A percentile compares a stretch with the other conserved stretches of the same genome.
phyloP scores from a whole-genome alignment of 1,140 invertebrate species.

The Caenorhabditis latens region DNA sequence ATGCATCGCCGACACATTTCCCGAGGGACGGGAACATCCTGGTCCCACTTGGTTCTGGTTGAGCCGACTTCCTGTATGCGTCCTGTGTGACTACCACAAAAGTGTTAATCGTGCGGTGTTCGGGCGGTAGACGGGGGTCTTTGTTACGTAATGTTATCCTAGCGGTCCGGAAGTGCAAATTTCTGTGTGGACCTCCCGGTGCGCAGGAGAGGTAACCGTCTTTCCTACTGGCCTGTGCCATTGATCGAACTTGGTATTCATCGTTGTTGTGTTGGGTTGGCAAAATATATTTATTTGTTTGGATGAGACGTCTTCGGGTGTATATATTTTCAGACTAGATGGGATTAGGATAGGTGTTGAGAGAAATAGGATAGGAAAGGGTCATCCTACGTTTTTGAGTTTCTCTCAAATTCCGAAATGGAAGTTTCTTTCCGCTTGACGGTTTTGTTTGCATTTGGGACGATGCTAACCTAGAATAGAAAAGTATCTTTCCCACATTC shows the following conservation, averaged over 20 bases:
- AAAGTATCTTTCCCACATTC: neutral
- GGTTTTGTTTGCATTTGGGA: slow-evolving; percentile 52
- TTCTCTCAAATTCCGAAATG: slow-evolving; percentile 48
- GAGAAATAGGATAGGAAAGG: neutral
- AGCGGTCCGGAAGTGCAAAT: slow-evolving; percentile 51
- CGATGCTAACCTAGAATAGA: slow-evolving; percentile 40
- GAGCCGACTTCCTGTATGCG: slow-evolving; percentile 36
- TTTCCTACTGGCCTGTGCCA: neutral
- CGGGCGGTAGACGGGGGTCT: slow-evolving; percentile 5
- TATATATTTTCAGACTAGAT: slow-evolving; percentile 33
- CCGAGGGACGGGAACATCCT: slow-evolving; percentile 34
- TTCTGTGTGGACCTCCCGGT: slow-evolving; percentile 46
- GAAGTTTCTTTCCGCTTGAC: slow-evolving; percentile 54
- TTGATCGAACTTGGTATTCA: neutral
- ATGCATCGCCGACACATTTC: slow-evolving; percentile 49
- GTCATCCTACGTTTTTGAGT: slow-evolving; percentile 32
- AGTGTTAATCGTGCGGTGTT: slow-evolving; percentile 53
- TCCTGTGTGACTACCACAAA: neutral
- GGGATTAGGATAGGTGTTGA: slow-evolving; percentile 26
- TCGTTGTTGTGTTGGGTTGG: neutral
- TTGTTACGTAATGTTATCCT: slow-evolving; percentile 54
- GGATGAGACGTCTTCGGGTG: neutral
- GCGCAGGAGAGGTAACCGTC: neutral
- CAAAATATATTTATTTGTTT: slow-evolving; percentile 16
- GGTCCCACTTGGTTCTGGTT: neutral